Evolutionary conservation across 2,888 invertebrate genomes (phyloP), one percentile per base, ranked within the genome.

Genomic region (Mythimna pallens): DNA sequence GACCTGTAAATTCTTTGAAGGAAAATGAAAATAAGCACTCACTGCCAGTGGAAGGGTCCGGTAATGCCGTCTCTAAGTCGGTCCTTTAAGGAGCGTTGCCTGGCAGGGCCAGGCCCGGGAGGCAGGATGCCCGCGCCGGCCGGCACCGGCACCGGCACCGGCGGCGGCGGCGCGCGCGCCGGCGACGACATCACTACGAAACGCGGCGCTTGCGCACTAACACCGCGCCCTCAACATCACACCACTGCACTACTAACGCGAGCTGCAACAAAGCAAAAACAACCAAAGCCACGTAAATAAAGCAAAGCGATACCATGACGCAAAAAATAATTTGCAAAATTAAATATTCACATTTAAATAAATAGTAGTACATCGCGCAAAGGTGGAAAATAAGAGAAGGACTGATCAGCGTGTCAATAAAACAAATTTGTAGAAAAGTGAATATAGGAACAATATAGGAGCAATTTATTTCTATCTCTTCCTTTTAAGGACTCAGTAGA

Each of bases 31-130:
- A 77, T 55, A 74, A 87, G 81, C 91, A 98, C 98, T 98, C 96
- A 98, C 98, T 98, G 98, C 98, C 98, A 98, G 89, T 97, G 97
- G 92, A 98, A 97, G 89, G 98, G 97, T 93, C 98, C 97, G 65
- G 98, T 97, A 91, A 98, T 98, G 89, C 98, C 98, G 83, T 98
- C 98, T 92, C 98, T 97, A 68, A 98, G 97, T 72, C 98, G 97
- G 92, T 98, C 98, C 93, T 98, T 98, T 87, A 98, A 96, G 68
- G 98, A 98, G 80, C 98, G 97, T 90, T 98, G 98, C 73, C 98
- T 96, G 77, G 98, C 97, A 73, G 98, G 98, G 20, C 95, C 96
- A 12, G 96, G 95, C 47, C 95, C 96, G 30, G 95, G 93, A 70
- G 96, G 96, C 86, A 96, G 90, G 90, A 92, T 89, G 88, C 93